Conservation (phyloP, 1,140 invertebrate species). For the Delia radicum region DNA sequence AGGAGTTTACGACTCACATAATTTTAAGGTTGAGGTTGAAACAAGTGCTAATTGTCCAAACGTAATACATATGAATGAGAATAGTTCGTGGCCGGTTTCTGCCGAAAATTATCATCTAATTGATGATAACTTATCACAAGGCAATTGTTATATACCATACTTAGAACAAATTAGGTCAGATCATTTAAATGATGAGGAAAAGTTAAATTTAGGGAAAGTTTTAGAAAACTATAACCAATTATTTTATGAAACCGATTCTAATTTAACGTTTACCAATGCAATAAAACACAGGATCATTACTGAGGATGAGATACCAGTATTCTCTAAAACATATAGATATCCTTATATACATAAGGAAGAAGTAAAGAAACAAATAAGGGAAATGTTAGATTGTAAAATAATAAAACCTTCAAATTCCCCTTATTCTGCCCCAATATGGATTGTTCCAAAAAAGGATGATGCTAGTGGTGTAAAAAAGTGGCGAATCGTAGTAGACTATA, state of each 20-base stretch:
- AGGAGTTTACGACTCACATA: not conserved
- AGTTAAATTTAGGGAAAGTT: not conserved
- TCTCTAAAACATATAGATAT: not conserved
- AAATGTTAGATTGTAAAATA: not conserved
- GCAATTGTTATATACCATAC: not conserved
- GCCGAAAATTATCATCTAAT: not conserved
- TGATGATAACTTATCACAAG: not conserved
- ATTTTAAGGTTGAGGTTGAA: not conserved
- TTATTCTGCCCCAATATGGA: not conserved
- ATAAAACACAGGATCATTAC: not conserved
- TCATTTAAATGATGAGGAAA: not conserved
- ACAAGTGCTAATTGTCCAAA: not conserved
- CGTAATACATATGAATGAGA: not conserved
- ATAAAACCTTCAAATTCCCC: not conserved
- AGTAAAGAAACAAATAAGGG: not conserved
- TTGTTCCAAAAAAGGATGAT: slow-evolving; percentile 1
- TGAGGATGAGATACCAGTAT: not conserved
- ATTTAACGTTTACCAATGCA: not conserved
- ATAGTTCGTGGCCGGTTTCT: not conserved
- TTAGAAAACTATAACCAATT: not conserved
- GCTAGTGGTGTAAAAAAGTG: slow-evolving; percentile 33
- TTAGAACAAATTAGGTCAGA: not conserved
- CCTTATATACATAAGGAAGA: not conserved
- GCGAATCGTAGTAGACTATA: slow-evolving; percentile 48
- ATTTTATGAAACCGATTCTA: not conserved